Percentiles rank a stretch among this genome's conserved stretches.
These are phyloP conservation scores for Micrasema longulum DNA, from an alignment of 1,140 invertebrate species.

Conservation along the genomic window DNA sequence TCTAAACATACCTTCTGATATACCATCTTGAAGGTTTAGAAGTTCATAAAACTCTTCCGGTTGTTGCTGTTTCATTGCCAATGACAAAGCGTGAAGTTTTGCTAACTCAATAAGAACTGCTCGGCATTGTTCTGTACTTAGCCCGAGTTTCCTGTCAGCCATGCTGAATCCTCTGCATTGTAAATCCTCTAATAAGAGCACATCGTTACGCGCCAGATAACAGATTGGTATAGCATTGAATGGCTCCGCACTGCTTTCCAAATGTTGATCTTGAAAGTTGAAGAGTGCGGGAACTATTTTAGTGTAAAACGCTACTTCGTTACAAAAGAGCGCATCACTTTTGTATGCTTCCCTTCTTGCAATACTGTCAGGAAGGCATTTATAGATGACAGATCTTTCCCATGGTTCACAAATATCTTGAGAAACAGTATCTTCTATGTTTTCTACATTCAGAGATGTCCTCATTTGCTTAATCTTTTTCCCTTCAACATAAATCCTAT, in stretches of 20 bases:
- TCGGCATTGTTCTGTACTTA: constrained; percentile 72
- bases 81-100: constrained; percentile 75
- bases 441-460: constrained; percentile 33
- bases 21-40: constrained; percentile 64
- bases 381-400: constrained; percentile 76
- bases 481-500: constrained; percentile 73
- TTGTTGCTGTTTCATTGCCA: constrained; percentile 73
- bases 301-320: constrained; percentile 79
- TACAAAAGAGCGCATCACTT: constrained; percentile 77
- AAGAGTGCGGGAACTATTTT: constrained; percentile 74
- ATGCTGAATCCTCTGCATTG: constrained; percentile 72
- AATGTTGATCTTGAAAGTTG: constrained; percentile 67
- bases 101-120: constrained; percentile 73
- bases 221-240: constrained; percentile 75
- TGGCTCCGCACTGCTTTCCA: constrained; percentile 59
- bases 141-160: constrained; percentile 74
- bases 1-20: constrained; percentile 61
- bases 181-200: constrained; percentile 75
- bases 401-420: constrained; percentile 64
- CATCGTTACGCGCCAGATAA: constrained; percentile 72
- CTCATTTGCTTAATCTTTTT: constrained; percentile 59
- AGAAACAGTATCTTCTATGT: constrained; percentile 58
- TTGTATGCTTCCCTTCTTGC: constrained; percentile 75
- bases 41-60: constrained; percentile 74
- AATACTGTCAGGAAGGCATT: constrained; percentile 74